Base-by-base conservation (phyloP, 2,888 invertebrate species). In the Fissipunctia ypsillon region DNA sequence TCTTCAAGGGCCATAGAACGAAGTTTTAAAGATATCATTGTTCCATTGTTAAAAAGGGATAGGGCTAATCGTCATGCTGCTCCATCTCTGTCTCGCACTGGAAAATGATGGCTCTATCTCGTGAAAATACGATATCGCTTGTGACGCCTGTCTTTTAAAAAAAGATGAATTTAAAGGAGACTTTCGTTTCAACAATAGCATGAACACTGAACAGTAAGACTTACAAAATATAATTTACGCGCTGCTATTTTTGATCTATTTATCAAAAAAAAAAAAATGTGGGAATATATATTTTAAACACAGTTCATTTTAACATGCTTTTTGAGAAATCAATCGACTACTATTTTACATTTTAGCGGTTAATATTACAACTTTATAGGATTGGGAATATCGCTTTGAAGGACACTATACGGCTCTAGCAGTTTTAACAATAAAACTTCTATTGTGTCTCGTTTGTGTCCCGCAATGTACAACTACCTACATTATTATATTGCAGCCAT, bases 401-500 rank as follows among this genome's bases (percentile, higher is more conserved):
- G n/a, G n/a, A n/a, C n/a, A n/a, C n/a, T n/a, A n/a, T n/a, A n/a
- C n/a, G n/a, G n/a, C n/a, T n/a, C n/a, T n/a, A n/a, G n/a, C n/a
- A n/a, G n/a, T n/a, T n/a, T n/a, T n/a, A n/a, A n/a, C n/a, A n/a
- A n/a, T n/a, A n/a, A n/a, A n/a, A n/a, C n/a, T n/a, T n/a, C n/a
- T n/a, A n/a, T n/a, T n/a, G n/a, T n/a, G n/a, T n/a, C n/a, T n/a
- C n/a, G n/a, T n/a, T n/a, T n/a, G n/a, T n/a, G n/a, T n/a, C n/a
- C n/a, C n/a, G n/a, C n/a, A n/a, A n/a, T n/a, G n/a, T n/a, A n/a
- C n/a, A n/a, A 38, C n/a, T 48, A 59, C 48, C 38, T 48, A 35
- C 10, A n/a, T 48, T 57, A 65, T 43, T 22, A 10, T 45, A 69
- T 43, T 75, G 54, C 67, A 54, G 54, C 43, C 4, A 19, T 61